phyloP scores from a whole-genome alignment of 2,888 invertebrate species.

The Epsilonema sp. region DNA sequence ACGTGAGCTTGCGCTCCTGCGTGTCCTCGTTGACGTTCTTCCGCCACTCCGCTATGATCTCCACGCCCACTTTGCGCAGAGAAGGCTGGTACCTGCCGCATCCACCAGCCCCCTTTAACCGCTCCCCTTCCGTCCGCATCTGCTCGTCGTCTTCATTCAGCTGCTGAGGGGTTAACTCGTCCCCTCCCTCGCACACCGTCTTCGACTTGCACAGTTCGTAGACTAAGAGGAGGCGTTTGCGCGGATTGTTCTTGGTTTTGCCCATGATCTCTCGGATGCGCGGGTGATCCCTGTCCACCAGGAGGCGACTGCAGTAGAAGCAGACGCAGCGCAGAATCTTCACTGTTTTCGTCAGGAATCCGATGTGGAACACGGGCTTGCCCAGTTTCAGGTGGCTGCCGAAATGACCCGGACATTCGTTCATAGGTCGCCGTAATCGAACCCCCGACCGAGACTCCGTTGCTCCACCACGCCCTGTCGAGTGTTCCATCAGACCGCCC shows the following conservation, averaged over 20 bases:
- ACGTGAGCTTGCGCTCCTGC: conserved; percentile 75
- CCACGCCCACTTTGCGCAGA: conserved; percentile 66
- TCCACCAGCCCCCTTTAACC: conserved; percentile 68
- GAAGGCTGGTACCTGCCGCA: conserved; percentile 95
- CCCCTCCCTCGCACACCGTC: conserved; percentile 92
- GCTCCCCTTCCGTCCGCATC: too few species aligned
- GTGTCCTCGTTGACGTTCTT: conserved; percentile 83
- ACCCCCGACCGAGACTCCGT: conserved; percentile 43
- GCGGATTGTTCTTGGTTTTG: conserved; percentile 86
- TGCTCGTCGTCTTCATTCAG: conserved; percentile 40
- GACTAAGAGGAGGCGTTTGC: conserved; percentile 77
- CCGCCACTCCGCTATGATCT: conserved; percentile 93
- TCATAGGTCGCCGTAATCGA: too few species aligned
- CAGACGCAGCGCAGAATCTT: conserved; percentile 82
- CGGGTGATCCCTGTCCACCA: conserved; percentile 78
- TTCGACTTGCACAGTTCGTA: conserved; percentile 96
- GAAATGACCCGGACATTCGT: conserved; percentile 97
- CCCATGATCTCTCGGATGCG: conserved; percentile 80
- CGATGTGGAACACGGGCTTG: conserved; percentile 95
- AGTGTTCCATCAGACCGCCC: conserved; percentile 96
- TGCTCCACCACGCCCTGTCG: conserved; percentile 92
- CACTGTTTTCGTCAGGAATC: conserved; percentile 79
- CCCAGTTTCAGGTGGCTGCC: conserved; percentile 94
- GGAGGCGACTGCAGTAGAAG: conserved; percentile 89
- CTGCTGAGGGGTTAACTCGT: conserved; percentile 66